phyloP scores from a whole-genome alignment of 2,113 vertebrate genomes.

The Piliocolobus tephrosceles region DNA sequence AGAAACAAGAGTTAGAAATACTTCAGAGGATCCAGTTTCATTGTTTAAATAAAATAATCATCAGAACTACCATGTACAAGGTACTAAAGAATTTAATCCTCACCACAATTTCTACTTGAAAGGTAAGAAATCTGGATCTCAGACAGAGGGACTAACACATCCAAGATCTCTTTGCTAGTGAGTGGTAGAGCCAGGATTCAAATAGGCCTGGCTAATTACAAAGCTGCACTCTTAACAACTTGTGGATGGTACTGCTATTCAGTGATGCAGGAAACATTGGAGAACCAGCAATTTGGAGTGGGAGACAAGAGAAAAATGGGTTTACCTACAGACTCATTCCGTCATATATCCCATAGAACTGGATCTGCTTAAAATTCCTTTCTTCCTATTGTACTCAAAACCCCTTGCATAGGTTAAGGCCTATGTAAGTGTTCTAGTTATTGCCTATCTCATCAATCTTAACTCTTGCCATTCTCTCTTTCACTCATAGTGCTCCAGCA shows the following conservation, averaged over 20 bases:
- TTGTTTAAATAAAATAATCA: conserved; percentile 11
- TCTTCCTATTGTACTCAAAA: not conserved
- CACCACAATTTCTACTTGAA: not conserved
- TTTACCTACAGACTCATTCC: not conserved
- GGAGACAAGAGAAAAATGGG: not conserved
- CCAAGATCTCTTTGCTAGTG: not conserved
- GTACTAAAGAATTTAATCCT: not conserved
- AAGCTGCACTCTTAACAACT: not conserved
- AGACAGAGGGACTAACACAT: not conserved
- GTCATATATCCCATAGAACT: not conserved
- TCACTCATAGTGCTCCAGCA: not conserved
- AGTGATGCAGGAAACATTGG: not conserved
- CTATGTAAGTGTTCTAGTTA: not conserved
- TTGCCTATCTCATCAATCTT: not conserved
- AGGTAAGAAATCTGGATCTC: not conserved
- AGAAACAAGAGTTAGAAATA: not conserved
- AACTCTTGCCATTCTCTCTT: not conserved
- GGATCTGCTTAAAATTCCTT: not conserved
- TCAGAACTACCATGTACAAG: not conserved
- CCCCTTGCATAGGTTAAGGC: not conserved
- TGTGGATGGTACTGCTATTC: not conserved
- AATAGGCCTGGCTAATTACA: not conserved
- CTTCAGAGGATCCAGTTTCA: not conserved
- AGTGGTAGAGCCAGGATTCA: not conserved
- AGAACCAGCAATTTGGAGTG: not conserved